Conservation (phyloP, 2,113 vertebrate genomes). For the Pungitius pungitius region DNA sequence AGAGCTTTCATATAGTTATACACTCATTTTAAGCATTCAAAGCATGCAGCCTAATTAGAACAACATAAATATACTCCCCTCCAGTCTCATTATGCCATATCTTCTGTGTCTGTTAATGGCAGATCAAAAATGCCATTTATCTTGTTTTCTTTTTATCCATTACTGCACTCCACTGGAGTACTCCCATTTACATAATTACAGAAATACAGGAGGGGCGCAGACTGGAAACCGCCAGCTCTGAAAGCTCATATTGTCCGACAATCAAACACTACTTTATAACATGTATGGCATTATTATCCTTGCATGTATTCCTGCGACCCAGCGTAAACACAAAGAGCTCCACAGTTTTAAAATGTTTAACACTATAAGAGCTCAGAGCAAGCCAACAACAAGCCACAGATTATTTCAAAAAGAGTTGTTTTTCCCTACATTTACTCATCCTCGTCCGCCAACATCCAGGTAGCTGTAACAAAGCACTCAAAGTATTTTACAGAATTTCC, state of each 20-base stretch:
- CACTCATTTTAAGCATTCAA: conserved; percentile 56
- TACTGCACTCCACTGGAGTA: conserved; percentile 44
- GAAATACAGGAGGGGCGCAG: conserved; percentile 11
- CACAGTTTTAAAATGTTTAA: not conserved
- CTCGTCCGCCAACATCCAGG: not conserved
- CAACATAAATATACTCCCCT: conserved; percentile 48
- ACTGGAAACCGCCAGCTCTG: conserved; percentile 7
- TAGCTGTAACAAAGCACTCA: not conserved
- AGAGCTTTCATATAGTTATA: conserved; percentile 42
- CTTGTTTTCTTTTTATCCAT: conserved; percentile 25
- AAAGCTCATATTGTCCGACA: conserved; percentile 15
- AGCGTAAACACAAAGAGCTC: not conserved
- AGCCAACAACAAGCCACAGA: not conserved
- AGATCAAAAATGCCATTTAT: conserved; percentile 57
- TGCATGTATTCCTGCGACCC: not conserved
- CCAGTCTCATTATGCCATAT: conserved; percentile 60
- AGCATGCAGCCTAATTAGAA: conserved; percentile 65
- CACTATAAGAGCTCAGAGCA: conserved; percentile 1
- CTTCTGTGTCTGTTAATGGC: conserved; percentile 49
- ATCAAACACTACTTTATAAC: conserved; percentile 1
- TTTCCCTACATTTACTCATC: not conserved
- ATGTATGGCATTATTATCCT: not conserved
- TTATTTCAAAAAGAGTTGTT: conserved; percentile 18
- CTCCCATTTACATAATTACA: conserved; percentile 51
- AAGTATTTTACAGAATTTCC: not conserved